These are phyloP conservation scores for Diplazon laetatorius DNA, from an alignment of 2,888 invertebrate genomes.

Conservation along the genomic window DNA sequence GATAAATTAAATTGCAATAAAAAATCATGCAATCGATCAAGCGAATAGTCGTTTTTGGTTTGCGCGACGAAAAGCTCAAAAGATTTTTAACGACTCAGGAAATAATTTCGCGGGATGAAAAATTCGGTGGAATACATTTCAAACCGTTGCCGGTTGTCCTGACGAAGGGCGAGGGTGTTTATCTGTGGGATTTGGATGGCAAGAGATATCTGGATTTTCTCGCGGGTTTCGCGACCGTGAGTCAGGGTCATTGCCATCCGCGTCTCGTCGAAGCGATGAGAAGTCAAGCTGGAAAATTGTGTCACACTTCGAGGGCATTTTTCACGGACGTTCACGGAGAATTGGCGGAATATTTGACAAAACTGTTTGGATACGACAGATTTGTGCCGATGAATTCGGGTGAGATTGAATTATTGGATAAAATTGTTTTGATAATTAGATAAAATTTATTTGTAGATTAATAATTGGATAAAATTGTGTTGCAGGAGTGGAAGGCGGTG, in stretches of 20 bases:
- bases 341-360: constrained; percentile 88
- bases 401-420: constrained; percentile 67
- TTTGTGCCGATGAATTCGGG: constrained; percentile 93
- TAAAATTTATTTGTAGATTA: no score
- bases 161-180: constrained; percentile 86
- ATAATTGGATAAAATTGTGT: no score
- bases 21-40: constrained; percentile 69
- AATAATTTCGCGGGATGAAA: constrained; percentile 85
- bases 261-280: constrained; percentile 86
- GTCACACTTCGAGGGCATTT: constrained; percentile 91
- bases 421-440: no score
- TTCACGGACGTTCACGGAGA: constrained; percentile 89
- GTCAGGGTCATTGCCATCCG: constrained; percentile 92
- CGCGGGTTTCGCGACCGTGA: constrained; percentile 92
- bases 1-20: neutral
- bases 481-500: constrained; percentile 90
- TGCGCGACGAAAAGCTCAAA: constrained; percentile 47
- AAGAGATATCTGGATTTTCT: constrained; percentile 91
- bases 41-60: constrained; percentile 50
- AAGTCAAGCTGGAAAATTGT: constrained; percentile 85
- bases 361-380: constrained; percentile 89
- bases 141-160: constrained; percentile 89
- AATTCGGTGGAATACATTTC: constrained; percentile 89
- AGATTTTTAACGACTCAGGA: constrained; percentile 73
- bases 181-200: constrained; percentile 92